phyloP scores from a whole-genome alignment of 1,140 invertebrate species.

The Calliopsis andreniformis region DNA sequence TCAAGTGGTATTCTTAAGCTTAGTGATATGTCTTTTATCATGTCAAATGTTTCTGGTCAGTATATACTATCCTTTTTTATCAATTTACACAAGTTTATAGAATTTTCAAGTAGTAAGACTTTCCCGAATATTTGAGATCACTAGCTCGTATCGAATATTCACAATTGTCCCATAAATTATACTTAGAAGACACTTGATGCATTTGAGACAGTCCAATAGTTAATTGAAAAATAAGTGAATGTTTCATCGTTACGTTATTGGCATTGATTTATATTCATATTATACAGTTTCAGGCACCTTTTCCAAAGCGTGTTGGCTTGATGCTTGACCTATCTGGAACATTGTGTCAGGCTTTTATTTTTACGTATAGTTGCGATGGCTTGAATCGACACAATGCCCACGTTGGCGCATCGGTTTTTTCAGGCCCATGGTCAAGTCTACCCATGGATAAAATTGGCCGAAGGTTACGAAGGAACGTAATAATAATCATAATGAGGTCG shows the following conservation, averaged over 20 bases:
- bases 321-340: constrained; percentile 25
- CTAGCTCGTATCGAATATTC: no score
- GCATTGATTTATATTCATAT: no score
- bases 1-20: constrained; percentile 47
- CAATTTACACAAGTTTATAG: not conserved
- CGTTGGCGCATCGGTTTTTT: constrained; percentile 37
- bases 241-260: no score
- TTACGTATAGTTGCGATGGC: constrained; percentile 48
- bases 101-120: no score
- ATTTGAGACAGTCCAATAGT: no score
- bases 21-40: constrained; percentile 58
- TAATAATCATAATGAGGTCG: constrained; percentile 39
- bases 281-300: not conserved
- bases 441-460: constrained; percentile 10
- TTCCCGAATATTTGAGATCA: no score
- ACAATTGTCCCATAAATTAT: no score
- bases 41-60: constrained; percentile 59
- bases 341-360: constrained; percentile 42
- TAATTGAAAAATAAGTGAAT: no score
- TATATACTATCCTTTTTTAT: constrained; percentile 33
- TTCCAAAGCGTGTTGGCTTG: constrained; percentile 40
- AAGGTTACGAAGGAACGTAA: constrained; percentile 22
- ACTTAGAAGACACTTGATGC: no score
- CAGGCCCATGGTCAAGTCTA: constrained; percentile 30
- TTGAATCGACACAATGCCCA: constrained; percentile 38